Conservation (phyloP, 2,888 invertebrate species). For the Andricus curvator region DNA sequence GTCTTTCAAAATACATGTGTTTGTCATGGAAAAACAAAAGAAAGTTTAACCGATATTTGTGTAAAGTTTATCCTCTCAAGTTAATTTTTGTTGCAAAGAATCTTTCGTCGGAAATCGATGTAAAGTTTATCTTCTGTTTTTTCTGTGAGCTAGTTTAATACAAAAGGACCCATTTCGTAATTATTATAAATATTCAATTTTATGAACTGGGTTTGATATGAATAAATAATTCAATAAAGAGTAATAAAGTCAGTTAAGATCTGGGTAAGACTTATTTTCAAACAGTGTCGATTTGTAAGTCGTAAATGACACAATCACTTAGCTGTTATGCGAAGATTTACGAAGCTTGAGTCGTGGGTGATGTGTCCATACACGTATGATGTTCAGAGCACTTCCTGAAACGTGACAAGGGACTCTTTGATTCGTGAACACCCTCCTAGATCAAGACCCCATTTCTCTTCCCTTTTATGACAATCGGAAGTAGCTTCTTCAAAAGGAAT, state of each 20-base stretch:
- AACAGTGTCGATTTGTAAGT: constrained; percentile 23
- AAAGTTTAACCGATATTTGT: no score
- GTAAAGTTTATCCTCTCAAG: no score
- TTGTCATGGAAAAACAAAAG: no score
- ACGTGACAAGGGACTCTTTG: constrained; percentile 51
- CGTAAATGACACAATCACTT: constrained; percentile 25
- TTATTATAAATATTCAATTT: background rate
- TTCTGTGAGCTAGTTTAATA: no score
- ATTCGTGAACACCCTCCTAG: constrained; percentile 42
- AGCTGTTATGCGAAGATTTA: constrained; percentile 28
- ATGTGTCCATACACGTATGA: background rate
- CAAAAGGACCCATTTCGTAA: no score
- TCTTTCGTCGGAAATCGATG: no score
- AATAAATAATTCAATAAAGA: background rate
- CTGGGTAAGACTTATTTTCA: background rate
- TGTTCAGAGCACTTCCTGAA: constrained; percentile 52
- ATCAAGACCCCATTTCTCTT: constrained; percentile 42
- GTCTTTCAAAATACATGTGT: no score
- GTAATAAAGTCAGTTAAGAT: constrained; percentile 13
- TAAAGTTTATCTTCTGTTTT: no score
- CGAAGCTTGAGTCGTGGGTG: constrained; percentile 5
- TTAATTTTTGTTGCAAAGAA: no score
- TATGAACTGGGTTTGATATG: background rate
- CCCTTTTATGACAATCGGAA: constrained; percentile 10
- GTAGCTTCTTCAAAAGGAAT: constrained; percentile 32